Conservation (phyloP, 2,888 invertebrate species). For the Drosophila recens region DNA sequence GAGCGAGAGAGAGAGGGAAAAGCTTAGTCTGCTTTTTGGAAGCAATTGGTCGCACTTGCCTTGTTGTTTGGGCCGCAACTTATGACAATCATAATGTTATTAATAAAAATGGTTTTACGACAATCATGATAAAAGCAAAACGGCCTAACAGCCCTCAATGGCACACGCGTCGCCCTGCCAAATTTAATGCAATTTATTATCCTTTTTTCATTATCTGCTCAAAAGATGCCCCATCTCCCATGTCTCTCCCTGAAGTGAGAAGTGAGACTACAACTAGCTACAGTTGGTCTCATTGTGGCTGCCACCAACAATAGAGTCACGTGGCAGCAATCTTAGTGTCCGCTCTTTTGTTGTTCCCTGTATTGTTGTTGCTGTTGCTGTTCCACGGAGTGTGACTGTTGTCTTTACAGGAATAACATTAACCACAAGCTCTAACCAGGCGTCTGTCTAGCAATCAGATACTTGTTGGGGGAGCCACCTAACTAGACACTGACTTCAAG, state of each 20-base stretch:
- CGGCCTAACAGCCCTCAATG: conserved; percentile 44
- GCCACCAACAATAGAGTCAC: conserved; percentile 83
- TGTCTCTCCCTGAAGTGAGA: not conserved
- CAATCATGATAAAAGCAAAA: conserved; percentile 73
- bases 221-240: conserved; percentile 37
- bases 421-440: conserved; percentile 66
- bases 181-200: conserved; percentile 85
- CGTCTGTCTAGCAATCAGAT: conserved; percentile 28
- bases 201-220: conserved; percentile 78
- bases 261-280: conserved; percentile 33
- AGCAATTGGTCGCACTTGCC: not conserved
- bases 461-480: conserved; percentile 20
- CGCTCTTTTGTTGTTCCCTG: conserved; percentile 53
- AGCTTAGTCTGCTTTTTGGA: not conserved
- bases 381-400: conserved; percentile 46
- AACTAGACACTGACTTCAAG: conserved; percentile 40
- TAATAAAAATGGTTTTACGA: conserved; percentile 73
- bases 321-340: conserved; percentile 85
- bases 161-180: conserved; percentile 72
- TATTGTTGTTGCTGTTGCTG: conserved; percentile 19
- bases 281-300: conserved; percentile 38
- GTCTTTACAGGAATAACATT: conserved; percentile 55
- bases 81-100: conserved; percentile 76
- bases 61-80: conserved; percentile 19
- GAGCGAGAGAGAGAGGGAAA: not conserved